Evolutionary conservation across 2,888 invertebrate genomes (phyloP).

Genomic region (Clepsis dumicolana): DNA sequence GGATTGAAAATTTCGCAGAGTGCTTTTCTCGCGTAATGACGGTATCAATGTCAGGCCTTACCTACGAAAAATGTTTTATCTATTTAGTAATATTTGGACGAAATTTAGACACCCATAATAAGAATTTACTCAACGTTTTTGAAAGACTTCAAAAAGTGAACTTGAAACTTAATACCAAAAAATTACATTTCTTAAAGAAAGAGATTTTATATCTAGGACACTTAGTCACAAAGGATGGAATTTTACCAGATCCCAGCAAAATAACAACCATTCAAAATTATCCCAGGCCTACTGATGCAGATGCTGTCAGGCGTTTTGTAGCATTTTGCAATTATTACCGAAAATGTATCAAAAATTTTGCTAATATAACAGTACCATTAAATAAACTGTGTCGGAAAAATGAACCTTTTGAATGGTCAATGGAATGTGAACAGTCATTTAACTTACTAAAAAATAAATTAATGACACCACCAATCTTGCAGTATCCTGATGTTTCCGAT

Average conservation of each 20-base stretch:
- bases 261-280: conserved; percentile 3
- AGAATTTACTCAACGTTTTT: conserved; percentile 18
- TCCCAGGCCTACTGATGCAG: neutral
- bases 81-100: conserved; percentile 4
- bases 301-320: conserved; percentile 3
- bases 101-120: conserved; percentile 10
- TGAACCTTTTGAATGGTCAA: neutral
- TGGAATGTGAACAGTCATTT: conserved; percentile 5
- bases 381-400: conserved; percentile 12
- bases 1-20: neutral
- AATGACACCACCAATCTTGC: too few species aligned
- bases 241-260: conserved; percentile 16
- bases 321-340: conserved; percentile 4
- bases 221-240: too few species aligned
- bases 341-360: conserved; percentile 13
- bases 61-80: conserved; percentile 9
- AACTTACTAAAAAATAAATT: conserved; percentile 1
- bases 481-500: too few species aligned
- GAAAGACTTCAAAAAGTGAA: too few species aligned
- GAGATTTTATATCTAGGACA: conserved; percentile 33
- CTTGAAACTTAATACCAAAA: too few species aligned
- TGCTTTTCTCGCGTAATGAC: neutral
- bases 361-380: conserved; percentile 1
- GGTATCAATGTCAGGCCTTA: conserved; percentile 2
- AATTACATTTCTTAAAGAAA: conserved; percentile 32